Base-by-base conservation (phyloP, 1,140 invertebrate species). In the Hylyphantes graminicola region DNA sequence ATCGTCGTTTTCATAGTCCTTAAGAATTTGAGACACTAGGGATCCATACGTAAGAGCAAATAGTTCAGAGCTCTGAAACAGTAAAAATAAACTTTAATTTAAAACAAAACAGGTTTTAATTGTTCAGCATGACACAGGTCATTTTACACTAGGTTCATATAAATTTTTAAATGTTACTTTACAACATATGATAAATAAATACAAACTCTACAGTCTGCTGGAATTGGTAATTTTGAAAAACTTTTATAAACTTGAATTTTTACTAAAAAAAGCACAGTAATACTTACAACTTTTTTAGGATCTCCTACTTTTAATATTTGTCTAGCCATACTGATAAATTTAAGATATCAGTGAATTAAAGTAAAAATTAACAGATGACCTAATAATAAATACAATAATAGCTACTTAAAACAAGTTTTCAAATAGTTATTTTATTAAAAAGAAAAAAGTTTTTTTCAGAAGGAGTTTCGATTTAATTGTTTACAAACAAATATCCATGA, bases 1-100 rank as follows among this genome's bases (percentile, higher is more conserved):
- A 70, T 99, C 98, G 35, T 96, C 93, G 91, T 97, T 98, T 89
- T 99, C 98, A 88, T 96, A 96, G 91, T 99, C 98, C 90, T 98
- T 97, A 17, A 99, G 90, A 89, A 99, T 93, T 91, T 99, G 98
- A 13, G 96, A 94, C 0, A 99, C 97, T 19, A 99, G 90, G 6
- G 98, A 96, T 64, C 98, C 98, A 91, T 99, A 99, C 6, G 98
- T 99, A 54, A 99, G 91, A 4, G 96, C 98, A 87, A 99, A 95
- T 63, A 99, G 91, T 89, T 99, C 98, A 9, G 96, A 96, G 92
- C 97, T 98, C 96, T 98, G 89, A 77, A 93, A n/a, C n/a, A n/a
- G n/a, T n/a, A n/a, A 70, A 86, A 85, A 50, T 21, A 70, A 75
- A 57, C 35, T 35, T 35, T 35, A 35, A 35, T 35, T 35, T 35